Percentiles rank a stretch among this genome's conserved stretches.
These are phyloP conservation scores for Otocyon megalotis DNA, from an alignment of 2,113 vertebrate genomes.

Conservation along the genomic window DNA sequence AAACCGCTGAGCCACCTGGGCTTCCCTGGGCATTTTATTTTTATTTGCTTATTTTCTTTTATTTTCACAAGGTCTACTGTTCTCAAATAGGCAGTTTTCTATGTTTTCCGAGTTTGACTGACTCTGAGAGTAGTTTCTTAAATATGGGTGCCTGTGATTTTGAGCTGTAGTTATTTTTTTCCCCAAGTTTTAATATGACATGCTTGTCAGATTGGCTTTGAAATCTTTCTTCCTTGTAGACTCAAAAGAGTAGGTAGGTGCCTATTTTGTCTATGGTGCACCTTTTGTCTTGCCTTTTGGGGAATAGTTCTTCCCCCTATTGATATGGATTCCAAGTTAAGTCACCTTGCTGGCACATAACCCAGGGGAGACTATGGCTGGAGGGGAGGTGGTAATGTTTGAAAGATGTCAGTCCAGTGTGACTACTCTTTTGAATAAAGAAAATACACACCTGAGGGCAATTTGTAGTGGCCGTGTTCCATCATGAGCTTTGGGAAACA, in stretches of 20 bases:
- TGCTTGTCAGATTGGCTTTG: not conserved
- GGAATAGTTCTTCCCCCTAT: not conserved
- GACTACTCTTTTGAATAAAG: not conserved
- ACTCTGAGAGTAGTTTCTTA: not conserved
- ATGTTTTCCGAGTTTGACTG: not conserved
- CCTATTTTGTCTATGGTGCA: not conserved
- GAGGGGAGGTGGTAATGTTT: not conserved
- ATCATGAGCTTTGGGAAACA: not conserved
- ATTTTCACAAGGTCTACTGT: not conserved
- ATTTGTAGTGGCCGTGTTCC: not conserved
- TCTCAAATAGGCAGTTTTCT: not conserved
- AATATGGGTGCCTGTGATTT: not conserved
- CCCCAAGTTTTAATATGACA: not conserved
- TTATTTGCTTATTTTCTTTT: not conserved
- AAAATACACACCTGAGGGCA: not conserved
- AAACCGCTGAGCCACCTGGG: no score
- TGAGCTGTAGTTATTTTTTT: not conserved
- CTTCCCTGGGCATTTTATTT: not conserved
- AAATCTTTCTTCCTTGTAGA: not conserved
- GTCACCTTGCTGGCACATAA: not conserved
- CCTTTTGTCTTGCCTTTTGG: not conserved
- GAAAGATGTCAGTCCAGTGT: not conserved
- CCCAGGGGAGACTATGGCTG: not conserved
- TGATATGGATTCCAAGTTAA: not conserved
- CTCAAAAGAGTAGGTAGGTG: not conserved